phyloP scores from a whole-genome alignment of 2,113 vertebrate genomes.

The Onychorhynchus coronatus region DNA sequence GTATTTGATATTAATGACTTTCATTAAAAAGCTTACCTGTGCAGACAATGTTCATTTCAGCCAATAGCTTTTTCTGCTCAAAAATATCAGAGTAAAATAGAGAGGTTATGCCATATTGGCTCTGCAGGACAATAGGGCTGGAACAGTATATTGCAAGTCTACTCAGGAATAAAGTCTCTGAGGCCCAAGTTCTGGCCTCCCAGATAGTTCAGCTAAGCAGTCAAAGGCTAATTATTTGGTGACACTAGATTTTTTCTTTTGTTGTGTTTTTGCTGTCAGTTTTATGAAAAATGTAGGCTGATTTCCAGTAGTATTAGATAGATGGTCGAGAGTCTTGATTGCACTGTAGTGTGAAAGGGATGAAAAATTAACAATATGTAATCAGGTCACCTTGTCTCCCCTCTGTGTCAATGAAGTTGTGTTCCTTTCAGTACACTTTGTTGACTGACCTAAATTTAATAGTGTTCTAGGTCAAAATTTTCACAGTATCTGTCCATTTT shows the following conservation, averaged over 20 bases:
- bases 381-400: neutral
- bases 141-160: neutral
- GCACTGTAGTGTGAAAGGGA: neutral
- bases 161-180: neutral
- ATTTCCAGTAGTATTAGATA: neutral
- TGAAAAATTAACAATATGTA: neutral
- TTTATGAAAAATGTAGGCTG: neutral
- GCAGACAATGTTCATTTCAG: neutral
- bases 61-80: neutral
- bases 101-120: neutral
- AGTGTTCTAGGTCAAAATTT: neutral
- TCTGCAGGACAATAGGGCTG: neutral
- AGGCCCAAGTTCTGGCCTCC: neutral
- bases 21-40: neutral
- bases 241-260: neutral
- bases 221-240: neutral
- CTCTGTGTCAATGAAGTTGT: neutral
- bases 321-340: neutral
- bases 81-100: neutral
- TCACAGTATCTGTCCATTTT: neutral
- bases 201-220: neutral
- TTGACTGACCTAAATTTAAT: neutral
- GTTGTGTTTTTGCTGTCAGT: neutral
- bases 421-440: neutral
- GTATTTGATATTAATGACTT: neutral